phyloP scores from a whole-genome alignment of 2,113 vertebrate genomes.

The Stomatorhinus ivindoensis region DNA sequence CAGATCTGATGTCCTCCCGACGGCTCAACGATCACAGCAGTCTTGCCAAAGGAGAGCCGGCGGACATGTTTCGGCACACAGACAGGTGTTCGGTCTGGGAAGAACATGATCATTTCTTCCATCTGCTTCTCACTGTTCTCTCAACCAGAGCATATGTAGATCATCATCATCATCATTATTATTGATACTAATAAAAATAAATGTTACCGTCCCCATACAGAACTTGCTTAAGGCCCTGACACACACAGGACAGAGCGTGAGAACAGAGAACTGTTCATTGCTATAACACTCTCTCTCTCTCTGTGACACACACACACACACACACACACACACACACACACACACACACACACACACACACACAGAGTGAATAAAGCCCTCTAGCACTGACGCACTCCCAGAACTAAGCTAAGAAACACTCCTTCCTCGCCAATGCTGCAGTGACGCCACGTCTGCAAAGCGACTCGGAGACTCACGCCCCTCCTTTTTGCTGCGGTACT shows the following conservation, averaged over 20 bases:
- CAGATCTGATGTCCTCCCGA: neutral
- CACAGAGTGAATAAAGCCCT: neutral
- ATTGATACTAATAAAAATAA: slow-evolving; percentile 2
- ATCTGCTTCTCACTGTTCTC: neutral
- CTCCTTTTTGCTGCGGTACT: neutral
- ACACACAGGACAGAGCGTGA: neutral
- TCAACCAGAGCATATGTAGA: neutral
- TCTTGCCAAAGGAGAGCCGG: neutral
- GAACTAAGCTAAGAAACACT: neutral
- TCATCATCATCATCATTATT: neutral
- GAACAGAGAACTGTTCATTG: neutral
- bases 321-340: too few species aligned
- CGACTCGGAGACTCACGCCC: neutral
- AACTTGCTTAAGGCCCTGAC: neutral
- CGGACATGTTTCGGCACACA: neutral
- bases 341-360: neutral
- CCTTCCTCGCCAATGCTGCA: neutral
- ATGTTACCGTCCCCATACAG: neutral
- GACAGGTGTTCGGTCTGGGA: slow-evolving; percentile 11
- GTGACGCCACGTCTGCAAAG: neutral
- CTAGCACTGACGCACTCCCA: neutral
- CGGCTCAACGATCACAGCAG: neutral
- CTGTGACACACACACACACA: neutral
- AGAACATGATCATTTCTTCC: neutral
- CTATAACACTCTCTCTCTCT: neutral